Base-by-base conservation (phyloP, 2,797 vertebrate genomes). In the Ctenopoma multispine region DNA sequence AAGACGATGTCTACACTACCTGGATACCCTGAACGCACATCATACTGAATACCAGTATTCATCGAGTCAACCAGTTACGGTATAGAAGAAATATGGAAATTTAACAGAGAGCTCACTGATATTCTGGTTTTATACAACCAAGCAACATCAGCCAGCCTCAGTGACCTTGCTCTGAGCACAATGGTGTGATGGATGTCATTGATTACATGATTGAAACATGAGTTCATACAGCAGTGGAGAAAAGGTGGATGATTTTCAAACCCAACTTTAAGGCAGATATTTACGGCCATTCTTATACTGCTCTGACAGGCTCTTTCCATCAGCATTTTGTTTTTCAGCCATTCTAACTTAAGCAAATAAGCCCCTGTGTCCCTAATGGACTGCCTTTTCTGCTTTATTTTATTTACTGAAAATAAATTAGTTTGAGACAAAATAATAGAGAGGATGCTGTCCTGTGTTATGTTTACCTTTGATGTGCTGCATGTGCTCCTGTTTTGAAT, bases 181-280 rank as follows among this genome's bases (percentile, higher is more conserved):
- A 63, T 82, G 56, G 69, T 70, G 72, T 41, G 6, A 48, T 78
- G 65, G 90, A 77, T 63, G 63, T 38, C 43, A 41, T 14, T 90
- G 81, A 88, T 89, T 90, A 72, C 85, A 88, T 90, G 86, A 81
- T n/a, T 88, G 68, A 89, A 91, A 87, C 83, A 89, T 89, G 82
- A 82, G 81, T 63, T 72, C 23, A 14, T 23, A 10, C 21, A 7
- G 20, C 24, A 15, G 29, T 13, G 48, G 40, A 59, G 57, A 20
- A 74, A 55, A 61, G 53, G 41, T 36, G n/a, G 60, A 72, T 72
- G 66, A 63, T 69, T 83, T 83, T 75, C n/a, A 57, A 57, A 46
- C 29, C 46, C 20, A 46, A 21, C 23, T 72, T 64, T 29, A 18
- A 21, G 43, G 0, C 69, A 53, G 12, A 11, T 58, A 54, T 60